A percentile compares a stretch with the other conserved stretches of the same genome.
Evolutionary conservation across 2,888 invertebrate genomes (phyloP).

Genomic region (Aleiodes alternator): DNA sequence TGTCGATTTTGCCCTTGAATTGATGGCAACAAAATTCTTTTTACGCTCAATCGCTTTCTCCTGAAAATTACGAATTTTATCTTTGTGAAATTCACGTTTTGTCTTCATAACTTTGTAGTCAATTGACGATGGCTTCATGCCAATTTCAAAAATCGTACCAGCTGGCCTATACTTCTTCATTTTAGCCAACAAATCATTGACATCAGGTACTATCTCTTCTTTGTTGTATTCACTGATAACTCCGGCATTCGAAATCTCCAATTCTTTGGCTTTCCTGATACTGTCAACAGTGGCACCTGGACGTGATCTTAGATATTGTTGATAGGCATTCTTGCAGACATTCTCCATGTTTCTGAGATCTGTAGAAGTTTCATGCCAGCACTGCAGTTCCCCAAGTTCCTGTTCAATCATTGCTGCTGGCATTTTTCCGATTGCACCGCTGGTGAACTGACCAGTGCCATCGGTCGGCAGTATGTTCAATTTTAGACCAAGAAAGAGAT

Average conservation of each 20-base stretch:
- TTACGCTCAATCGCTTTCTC: slow-evolving; percentile 72
- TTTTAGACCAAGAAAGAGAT: slow-evolving; percentile 90
- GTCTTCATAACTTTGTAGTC: slow-evolving; percentile 91
- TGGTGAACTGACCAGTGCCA: no score
- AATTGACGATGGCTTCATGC: slow-evolving; percentile 86
- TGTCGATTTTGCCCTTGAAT: slow-evolving; percentile 48
- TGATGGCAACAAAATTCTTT: slow-evolving; percentile 54
- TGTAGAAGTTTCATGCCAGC: slow-evolving; percentile 83
- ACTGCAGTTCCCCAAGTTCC: slow-evolving; percentile 85
- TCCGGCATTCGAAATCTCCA: slow-evolving; percentile 78
- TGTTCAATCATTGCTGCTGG: slow-evolving; percentile 90
- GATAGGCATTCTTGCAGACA: slow-evolving; percentile 92
- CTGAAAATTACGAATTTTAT: slow-evolving; percentile 77
- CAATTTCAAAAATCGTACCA: slow-evolving; percentile 94
- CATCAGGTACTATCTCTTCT: slow-evolving; percentile 59
- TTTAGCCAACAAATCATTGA: slow-evolving; percentile 77
- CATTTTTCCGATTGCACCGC: slow-evolving; percentile 84
- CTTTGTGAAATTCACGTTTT: slow-evolving; percentile 86
- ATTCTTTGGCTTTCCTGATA: slow-evolving; percentile 88
- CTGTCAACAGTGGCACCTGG: slow-evolving; percentile 93
- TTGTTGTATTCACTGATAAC: slow-evolving; percentile 79
- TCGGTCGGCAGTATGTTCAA: background rate
- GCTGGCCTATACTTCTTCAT: slow-evolving; percentile 87
- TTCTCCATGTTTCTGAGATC: slow-evolving; percentile 84
- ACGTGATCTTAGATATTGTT: slow-evolving; percentile 91